These are phyloP conservation scores for Holcopasites calliopsidis DNA, from an alignment of 1,140 invertebrate species.

Conservation along the genomic window DNA sequence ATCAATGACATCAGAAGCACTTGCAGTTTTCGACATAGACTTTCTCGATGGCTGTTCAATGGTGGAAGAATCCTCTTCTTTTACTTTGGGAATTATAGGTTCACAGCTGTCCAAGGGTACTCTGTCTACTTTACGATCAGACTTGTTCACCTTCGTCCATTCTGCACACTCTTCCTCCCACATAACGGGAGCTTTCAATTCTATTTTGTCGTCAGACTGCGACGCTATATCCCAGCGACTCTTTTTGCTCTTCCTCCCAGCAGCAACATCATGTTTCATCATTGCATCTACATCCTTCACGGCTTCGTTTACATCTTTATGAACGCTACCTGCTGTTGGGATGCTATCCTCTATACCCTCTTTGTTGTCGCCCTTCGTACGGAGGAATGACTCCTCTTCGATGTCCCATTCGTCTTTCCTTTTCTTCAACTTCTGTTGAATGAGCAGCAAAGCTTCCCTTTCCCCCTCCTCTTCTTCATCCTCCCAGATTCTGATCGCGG, in stretches of 20 bases:
- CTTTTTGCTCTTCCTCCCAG: slow-evolving; percentile 55
- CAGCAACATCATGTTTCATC: slow-evolving; percentile 20
- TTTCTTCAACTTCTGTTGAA: slow-evolving; percentile 53
- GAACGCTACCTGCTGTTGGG: neutral
- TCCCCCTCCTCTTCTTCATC: slow-evolving; percentile 77
- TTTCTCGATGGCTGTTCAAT: slow-evolving; percentile 27
- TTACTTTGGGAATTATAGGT: slow-evolving; percentile 14
- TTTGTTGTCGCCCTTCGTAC: slow-evolving; percentile 15
- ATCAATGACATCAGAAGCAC: slow-evolving; percentile 44
- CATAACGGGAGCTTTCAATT: slow-evolving; percentile 65
- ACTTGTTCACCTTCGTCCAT: slow-evolving; percentile 64
- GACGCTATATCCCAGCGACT: slow-evolving; percentile 71
- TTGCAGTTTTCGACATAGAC: slow-evolving; percentile 8
- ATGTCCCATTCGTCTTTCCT: slow-evolving; percentile 64
- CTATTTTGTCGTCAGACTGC: slow-evolving; percentile 65
- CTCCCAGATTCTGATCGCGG: slow-evolving; percentile 76
- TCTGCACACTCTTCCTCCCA: slow-evolving; percentile 75
- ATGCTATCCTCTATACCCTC: neutral
- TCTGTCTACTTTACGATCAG: slow-evolving; percentile 29
- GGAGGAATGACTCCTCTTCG: slow-evolving; percentile 42
- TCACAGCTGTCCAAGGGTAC: slow-evolving; percentile 9
- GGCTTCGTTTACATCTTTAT: neutral
- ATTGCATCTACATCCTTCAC: slow-evolving; percentile 3
- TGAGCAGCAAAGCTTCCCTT: slow-evolving; percentile 68
- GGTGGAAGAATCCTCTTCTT: neutral